Conservation (phyloP, 2,113 vertebrate species). For the Lepus timidus region DNA sequence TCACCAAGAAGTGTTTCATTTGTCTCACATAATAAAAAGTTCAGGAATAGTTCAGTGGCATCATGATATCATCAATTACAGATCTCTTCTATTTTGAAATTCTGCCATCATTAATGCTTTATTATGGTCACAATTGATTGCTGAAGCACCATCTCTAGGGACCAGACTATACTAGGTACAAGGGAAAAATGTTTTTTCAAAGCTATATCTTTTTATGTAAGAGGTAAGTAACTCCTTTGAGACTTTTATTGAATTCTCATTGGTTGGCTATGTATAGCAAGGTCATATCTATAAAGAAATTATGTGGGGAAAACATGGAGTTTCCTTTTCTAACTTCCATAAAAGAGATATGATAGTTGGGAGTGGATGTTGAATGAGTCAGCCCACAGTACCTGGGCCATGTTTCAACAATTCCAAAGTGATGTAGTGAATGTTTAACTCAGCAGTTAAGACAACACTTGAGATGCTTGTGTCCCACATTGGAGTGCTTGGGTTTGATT, state of each 20-base stretch:
- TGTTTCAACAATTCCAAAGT: not conserved
- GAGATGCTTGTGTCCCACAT: no score
- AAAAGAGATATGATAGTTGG: not conserved
- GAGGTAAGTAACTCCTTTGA: not conserved
- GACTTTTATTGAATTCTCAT: not conserved
- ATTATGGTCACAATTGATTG: not conserved
- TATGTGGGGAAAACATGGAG: not conserved
- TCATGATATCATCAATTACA: not conserved
- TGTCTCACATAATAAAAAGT: not conserved
- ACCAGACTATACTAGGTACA: not conserved
- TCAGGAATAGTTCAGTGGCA: not conserved
- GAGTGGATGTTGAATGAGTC: not conserved
- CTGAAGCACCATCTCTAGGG: not conserved
- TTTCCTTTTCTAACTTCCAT: not conserved
- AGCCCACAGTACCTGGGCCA: not conserved
- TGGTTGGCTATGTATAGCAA: not conserved
- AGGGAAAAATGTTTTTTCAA: not conserved
- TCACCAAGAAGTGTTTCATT: constrained; percentile 28
- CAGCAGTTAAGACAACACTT: no score
- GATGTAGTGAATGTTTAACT: not conserved
- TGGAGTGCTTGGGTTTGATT: no score
- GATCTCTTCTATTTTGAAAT: not conserved
- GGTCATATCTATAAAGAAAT: not conserved
- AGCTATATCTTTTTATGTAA: not conserved
- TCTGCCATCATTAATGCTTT: not conserved